A percentile compares a stretch with the other conserved stretches of the same genome.
phyloP scores from a whole-genome alignment of 2,797 vertebrate genomes.

The Saxicola maurus region DNA sequence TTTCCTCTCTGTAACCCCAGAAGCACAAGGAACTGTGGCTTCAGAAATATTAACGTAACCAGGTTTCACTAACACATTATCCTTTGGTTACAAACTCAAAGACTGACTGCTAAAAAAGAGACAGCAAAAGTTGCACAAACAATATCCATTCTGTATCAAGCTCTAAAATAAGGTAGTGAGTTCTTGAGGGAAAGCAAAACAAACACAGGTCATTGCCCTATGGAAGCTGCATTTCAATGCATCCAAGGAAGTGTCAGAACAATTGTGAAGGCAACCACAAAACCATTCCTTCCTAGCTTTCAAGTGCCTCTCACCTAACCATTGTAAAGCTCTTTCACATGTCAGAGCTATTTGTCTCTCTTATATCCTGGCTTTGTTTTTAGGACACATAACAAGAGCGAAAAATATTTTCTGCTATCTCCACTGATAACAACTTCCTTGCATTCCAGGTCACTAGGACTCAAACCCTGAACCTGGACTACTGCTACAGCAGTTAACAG shows the following conservation, averaged over 20 bases:
- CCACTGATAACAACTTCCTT: constrained; percentile 16
- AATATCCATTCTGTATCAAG: not conserved
- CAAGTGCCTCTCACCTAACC: not conserved
- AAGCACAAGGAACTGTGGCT: not conserved
- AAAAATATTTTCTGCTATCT: constrained; percentile 46
- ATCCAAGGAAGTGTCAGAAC: not conserved
- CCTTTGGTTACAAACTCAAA: not conserved
- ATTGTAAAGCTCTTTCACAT: constrained; percentile 14
- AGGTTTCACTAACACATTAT: not conserved
- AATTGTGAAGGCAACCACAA: not conserved
- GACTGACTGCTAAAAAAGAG: not conserved
- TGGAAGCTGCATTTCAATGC: not conserved
- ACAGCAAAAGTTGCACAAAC: not conserved
- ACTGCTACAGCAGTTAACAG: not conserved
- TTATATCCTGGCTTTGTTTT: constrained; percentile 58
- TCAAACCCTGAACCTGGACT: not conserved
- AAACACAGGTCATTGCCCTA: not conserved
- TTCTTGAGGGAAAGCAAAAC: not conserved
- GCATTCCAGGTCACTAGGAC: not conserved
- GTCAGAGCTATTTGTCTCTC: constrained; percentile 32
- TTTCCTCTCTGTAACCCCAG: not conserved
- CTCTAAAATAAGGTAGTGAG: not conserved
- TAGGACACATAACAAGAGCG: not conserved
- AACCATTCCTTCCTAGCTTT: not conserved
- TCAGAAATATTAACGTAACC: not conserved